Evolutionary conservation across 1,140 invertebrate species (phyloP).

Genomic region (Bilobella aurantiaca): DNA sequence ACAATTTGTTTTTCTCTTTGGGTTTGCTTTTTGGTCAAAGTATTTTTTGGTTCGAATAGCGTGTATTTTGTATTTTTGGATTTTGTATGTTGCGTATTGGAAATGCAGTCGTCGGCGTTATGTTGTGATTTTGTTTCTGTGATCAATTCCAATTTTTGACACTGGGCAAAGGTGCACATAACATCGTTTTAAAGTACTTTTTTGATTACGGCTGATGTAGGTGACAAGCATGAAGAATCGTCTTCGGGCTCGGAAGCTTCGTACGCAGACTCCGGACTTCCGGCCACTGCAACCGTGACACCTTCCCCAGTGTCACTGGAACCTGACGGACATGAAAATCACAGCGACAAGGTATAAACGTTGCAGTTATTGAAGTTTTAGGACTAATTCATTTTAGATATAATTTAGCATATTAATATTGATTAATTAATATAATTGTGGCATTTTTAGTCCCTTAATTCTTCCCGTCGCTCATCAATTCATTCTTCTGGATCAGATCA

Average conservation of each 20-base stretch:
- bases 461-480: slow-evolving; percentile 26
- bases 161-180: no score
- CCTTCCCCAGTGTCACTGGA: slow-evolving; percentile 27
- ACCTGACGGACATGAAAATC: neutral
- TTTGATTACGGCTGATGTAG: no score
- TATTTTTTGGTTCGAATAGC: no score
- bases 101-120: no score
- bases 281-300: slow-evolving; percentile 24
- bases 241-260: slow-evolving; percentile 31
- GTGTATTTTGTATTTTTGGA: no score
- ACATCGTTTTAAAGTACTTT: no score
- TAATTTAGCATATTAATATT: no score
- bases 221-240: slow-evolving; percentile 16
- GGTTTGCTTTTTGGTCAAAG: no score
- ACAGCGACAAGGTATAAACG: neutral
- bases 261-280: slow-evolving; percentile 30
- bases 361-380: neutral
- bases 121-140: no score
- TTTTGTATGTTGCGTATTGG: no score
- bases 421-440: slow-evolving; percentile 9
- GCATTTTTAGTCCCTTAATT: slow-evolving; percentile 5
- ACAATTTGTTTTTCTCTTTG: no score
- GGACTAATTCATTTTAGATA: neutral
- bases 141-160: no score
- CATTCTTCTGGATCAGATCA: slow-evolving; percentile 19